Base-by-base conservation (phyloP, 2,888 invertebrate species). In the Epinotia brunnichana region DNA sequence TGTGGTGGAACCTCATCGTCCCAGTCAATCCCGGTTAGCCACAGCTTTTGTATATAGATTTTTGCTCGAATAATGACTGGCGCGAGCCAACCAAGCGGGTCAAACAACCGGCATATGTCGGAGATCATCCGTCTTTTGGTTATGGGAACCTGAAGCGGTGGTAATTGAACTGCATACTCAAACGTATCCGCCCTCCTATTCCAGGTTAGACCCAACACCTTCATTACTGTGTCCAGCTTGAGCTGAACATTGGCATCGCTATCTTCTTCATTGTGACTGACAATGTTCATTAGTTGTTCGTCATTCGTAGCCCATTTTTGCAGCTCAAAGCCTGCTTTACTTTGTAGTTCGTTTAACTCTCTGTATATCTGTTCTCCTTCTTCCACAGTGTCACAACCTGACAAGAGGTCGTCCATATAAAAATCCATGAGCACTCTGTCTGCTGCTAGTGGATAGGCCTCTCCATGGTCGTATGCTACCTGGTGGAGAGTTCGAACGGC, bases 381-480 rank as follows among this genome's bases (percentile, higher is more conserved):
- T n/a, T n/a, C n/a, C n/a, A n/a, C n/a, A n/a, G n/a, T n/a, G n/a
- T n/a, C 61, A 21, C 44, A 41, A 1, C 44, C 61, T 11, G 44
- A 11, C 44, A 61, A 11, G 2, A 44, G n/a, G 9, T 44, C 51
- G 4, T 48, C 21, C 19, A 44, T 9, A 51, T 51, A 57, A 35
- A 57, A 57, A 15, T 57, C 29, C 3, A 24, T 57, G 1, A 57
- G 21, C 11, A 57, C 57, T 13, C 62, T 62, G 3, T 48, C 24
- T 15, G 62, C 62, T 29, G 62, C 62, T n/a, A 62, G n/a, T 1
- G 62, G 62, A n/a, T 51, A 62, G n/a, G 13, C 3, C 11, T 62
- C 15, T 17, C 62, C 24, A 4, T 62, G 15, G n/a, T 62, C 54
- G n/a, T 21, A n/a, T 54, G 54, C 54, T 21, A 54, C 54, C 21